phyloP scores from a whole-genome alignment of 2,797 vertebrate species.

The Huso huso region DNA sequence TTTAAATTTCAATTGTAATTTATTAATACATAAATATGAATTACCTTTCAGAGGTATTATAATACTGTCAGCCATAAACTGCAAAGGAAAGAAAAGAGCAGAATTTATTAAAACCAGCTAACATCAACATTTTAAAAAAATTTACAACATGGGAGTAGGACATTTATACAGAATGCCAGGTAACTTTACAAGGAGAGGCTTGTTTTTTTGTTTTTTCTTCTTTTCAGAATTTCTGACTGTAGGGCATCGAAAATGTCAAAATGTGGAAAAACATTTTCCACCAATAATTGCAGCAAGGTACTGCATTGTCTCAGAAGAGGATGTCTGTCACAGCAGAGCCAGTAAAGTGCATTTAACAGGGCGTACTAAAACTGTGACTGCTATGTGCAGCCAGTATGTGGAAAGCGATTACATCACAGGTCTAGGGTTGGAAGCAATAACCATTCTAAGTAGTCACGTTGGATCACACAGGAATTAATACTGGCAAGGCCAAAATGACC shows the following conservation, averaged over 20 bases:
- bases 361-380: too few species aligned
- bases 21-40: background rate
- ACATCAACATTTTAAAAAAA: background rate
- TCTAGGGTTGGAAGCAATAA: too few species aligned
- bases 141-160: conserved; percentile 6
- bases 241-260: background rate
- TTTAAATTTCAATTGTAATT: background rate
- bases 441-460: too few species aligned
- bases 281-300: too few species aligned
- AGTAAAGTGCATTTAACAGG: too few species aligned
- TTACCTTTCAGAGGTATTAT: conserved; percentile 58
- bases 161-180: background rate
- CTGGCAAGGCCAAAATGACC: too few species aligned
- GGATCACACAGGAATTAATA: too few species aligned
- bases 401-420: too few species aligned
- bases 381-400: too few species aligned
- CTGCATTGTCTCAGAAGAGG: too few species aligned
- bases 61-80: conserved; percentile 45
- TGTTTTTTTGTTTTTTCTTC: background rate
- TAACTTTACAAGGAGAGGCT: background rate
- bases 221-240: background rate
- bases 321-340: too few species aligned
- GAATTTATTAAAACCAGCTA: background rate
- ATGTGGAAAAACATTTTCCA: too few species aligned
- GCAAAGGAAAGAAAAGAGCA: conserved; percentile 15